A percentile compares a stretch with the other conserved stretches of the same genome.
phyloP scores from a whole-genome alignment of 1,140 invertebrate genomes.

The Uloborus diversus region DNA sequence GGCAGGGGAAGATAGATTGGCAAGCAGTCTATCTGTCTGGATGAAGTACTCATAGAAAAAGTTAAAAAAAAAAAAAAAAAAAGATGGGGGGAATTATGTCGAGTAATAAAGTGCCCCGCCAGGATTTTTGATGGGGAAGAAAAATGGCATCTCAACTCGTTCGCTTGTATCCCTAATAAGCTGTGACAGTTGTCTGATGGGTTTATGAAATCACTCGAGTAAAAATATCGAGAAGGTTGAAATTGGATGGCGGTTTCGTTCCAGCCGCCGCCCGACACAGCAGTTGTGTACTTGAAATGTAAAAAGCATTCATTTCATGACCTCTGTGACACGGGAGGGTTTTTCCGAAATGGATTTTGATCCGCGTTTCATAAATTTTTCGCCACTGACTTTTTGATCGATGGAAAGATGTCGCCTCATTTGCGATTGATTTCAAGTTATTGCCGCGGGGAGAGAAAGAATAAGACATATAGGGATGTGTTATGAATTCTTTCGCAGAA shows the following conservation, averaged over 20 bases:
- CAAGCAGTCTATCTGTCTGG: background rate
- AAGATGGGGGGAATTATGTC: constrained; percentile 19
- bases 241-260: background rate
- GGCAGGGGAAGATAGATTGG: background rate
- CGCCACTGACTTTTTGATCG: too few species aligned
- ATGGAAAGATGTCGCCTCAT: too few species aligned
- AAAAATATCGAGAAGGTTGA: constrained; percentile 1
- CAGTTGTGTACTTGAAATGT: background rate
- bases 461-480: too few species aligned
- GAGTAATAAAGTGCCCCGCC: constrained; percentile 22
- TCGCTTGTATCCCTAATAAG: constrained; percentile 25
- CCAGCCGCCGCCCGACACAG: too few species aligned
- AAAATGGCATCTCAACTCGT: constrained; percentile 23
- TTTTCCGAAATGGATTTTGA: too few species aligned
- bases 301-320: too few species aligned
- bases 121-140: constrained; percentile 7
- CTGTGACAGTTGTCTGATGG: constrained; percentile 27
- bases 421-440: too few species aligned
- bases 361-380: background rate
- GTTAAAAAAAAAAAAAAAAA: background rate
- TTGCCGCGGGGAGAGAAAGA: too few species aligned
- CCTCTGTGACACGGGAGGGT: too few species aligned
- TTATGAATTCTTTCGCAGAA: too few species aligned
- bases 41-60: background rate
- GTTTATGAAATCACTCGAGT: constrained; percentile 22